phyloP scores from a whole-genome alignment of 2,797 vertebrate species.

The Rhabdophis nuchalis region DNA sequence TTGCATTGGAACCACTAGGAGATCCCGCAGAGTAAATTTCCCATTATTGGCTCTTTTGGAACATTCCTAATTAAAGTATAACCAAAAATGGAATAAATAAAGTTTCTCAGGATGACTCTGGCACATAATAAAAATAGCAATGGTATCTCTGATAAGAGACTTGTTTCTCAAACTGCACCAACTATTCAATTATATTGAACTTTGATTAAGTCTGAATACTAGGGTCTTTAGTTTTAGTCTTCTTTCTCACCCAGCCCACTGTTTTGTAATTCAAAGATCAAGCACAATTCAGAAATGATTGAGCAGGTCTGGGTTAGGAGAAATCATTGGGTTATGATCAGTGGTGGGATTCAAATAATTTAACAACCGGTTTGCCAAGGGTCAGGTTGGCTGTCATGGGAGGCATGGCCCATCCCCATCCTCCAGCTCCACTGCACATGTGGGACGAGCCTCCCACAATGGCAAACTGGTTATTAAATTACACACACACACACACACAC shows the following conservation, averaged over 20 bases:
- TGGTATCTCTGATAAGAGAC: background rate
- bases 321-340: background rate
- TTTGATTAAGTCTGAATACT: background rate
- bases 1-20: constrained; percentile 97
- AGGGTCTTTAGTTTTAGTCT: background rate
- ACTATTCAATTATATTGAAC: background rate
- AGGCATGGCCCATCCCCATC: too few relatives aligned
- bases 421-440: too few relatives aligned
- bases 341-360: too few relatives aligned
- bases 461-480: too few relatives aligned
- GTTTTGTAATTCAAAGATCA: background rate
- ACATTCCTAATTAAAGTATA: constrained; percentile 80
- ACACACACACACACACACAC: too few relatives aligned
- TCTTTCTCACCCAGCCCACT: too few relatives aligned
- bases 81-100: background rate
- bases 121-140: constrained; percentile 1
- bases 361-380: too few relatives aligned
- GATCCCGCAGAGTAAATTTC: constrained; percentile 91
- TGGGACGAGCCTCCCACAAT: too few relatives aligned
- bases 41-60: constrained; percentile 97
- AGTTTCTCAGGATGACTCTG: background rate
- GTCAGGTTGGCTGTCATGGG: too few relatives aligned
- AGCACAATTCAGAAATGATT: background rate
- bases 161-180: background rate
- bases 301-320: background rate